Base-by-base conservation (phyloP, 2,113 vertebrate species). In the Gavia stellata region DNA sequence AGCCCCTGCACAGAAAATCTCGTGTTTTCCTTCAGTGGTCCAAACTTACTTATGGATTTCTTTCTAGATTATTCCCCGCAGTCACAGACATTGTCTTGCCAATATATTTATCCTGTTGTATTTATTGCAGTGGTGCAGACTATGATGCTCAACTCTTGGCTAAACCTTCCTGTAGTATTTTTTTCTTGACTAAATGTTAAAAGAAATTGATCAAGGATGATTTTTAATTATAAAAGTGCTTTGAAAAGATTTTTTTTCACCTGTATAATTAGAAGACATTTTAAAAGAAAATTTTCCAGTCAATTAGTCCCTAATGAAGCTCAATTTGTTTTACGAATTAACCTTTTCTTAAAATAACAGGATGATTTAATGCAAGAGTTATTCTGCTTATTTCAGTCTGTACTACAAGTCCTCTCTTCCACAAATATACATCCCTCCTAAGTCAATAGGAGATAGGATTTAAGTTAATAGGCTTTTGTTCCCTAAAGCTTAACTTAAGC, bases 251-350 rank as follows among this genome's bases (percentile, higher is more conserved):
- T 95, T 96, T 96, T 94, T 96, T 93, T 92, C 13, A 94, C 95
- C 92, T 94, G 91, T 85, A 36, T 96, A 97, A 95, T 97, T 94
- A 87, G 92, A 94, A 96, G 92, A 89, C 81, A 89, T 93, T 94
- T 96, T 91, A 28, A 94, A 95, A 96, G 88, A 95, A 96, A 94
- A 94, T 92, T 86, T 96, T 97, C 94, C 84, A 94, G 94, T 92
- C 88, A 91, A 94, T 97, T 97, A 97, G 83, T 92, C 83, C 40
- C 70, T 96, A 94, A 92, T 95, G 91, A 97, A 95, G 86, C 91
- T 96, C 96, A 94, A 94, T 96, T 96, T 95, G 96, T 95, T 97
- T 94, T 92, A 94, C 94, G 94, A 97, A 97, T 94, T 95, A 95
- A 96, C 96, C 92, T 95, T 97, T 97, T 92, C 95, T 92, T 92